Base-by-base conservation (phyloP, 2,888 invertebrate species). In the Epistrophe grossulariae region DNA sequence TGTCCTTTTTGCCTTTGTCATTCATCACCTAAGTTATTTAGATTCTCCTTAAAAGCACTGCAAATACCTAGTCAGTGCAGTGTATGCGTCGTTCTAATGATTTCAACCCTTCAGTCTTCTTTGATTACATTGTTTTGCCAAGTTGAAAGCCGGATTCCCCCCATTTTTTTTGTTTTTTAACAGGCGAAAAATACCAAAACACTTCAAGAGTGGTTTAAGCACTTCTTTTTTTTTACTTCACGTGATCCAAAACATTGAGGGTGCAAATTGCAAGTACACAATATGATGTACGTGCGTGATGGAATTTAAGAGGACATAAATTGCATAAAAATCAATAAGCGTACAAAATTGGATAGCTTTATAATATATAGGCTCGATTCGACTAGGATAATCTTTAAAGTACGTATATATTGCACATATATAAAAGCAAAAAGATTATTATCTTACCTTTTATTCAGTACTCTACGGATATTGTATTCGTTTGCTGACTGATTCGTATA, bases 391-490 rank as follows among this genome's bases (percentile, higher is more conserved):
- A 40, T 52, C 45, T 19, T 40, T n/a, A 31, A 57, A 24, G 28
- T 35, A 62, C n/a, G 3, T 24, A 24, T 24, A 24, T 24, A 24
- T 24, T 24, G 24, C 19, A n/a, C 2, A n/a, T 17, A 68, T 8
- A 35, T 40, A 64, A 11, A 45, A 50, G 38, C 24, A 38, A 45
- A 38, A 55, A 68, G 77, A 84, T 82, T 66, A 35, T 70, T 13
- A 88, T 91, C 94, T 93, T 89, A 94, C 94, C 94, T 92, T 89
- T 94, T 94, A 89, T 93, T 94, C 40, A 94, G 89, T 17, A 94
- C 93, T 57, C 93, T 92, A 88, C 94, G 91, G 88, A 94, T 91
- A 90, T 94, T 94, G 71, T 89, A 89, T 73, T 89, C 89, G 15
- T 88, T 77, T 52, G 88, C 87, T 15, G 89, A 80, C 52, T 89